Conservation (phyloP, 2,888 invertebrate species). For the Anorthoa munda region DNA sequence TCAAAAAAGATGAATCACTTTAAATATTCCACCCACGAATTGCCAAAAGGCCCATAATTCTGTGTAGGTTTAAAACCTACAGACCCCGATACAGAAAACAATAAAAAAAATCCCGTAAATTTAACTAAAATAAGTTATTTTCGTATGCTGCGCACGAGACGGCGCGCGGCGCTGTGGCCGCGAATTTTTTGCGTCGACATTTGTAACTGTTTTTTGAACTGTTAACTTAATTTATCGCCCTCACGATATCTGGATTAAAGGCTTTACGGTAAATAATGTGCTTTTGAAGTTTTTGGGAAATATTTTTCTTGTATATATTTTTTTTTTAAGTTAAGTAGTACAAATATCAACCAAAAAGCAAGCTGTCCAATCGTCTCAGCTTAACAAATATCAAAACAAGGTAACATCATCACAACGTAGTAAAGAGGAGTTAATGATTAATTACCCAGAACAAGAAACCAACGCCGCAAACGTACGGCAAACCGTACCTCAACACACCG, state of each 20-base stretch:
- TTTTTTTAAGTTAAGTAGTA: conserved; percentile 1
- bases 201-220: conserved; percentile 52
- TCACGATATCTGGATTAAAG: conserved; percentile 61
- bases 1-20: background rate
- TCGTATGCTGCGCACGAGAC: conserved; percentile 40
- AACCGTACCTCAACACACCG: conserved; percentile 1
- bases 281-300: background rate
- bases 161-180: conserved; percentile 32
- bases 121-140: conserved; percentile 48
- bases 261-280: conserved; percentile 24
- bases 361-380: conserved; percentile 9
- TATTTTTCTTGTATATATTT: background rate
- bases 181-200: conserved; percentile 54
- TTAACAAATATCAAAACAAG: conserved; percentile 12
- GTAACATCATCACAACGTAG: conserved; percentile 7
- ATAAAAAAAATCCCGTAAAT: conserved; percentile 67
- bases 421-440: background rate
- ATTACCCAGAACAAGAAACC: conserved; percentile 2
- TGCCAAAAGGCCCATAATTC: conserved; percentile 22
- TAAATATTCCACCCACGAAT: conserved; percentile 39
- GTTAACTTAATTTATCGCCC: conserved; percentile 58
- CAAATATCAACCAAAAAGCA: background rate
- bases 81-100: conserved; percentile 53
- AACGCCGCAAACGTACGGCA: background rate
- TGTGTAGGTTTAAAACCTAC: conserved; percentile 48